A percentile compares a stretch with the other conserved stretches of the same genome.
Conservation (phyloP, 2,113 vertebrate species). For the Phoxinus phoxinus region DNA sequence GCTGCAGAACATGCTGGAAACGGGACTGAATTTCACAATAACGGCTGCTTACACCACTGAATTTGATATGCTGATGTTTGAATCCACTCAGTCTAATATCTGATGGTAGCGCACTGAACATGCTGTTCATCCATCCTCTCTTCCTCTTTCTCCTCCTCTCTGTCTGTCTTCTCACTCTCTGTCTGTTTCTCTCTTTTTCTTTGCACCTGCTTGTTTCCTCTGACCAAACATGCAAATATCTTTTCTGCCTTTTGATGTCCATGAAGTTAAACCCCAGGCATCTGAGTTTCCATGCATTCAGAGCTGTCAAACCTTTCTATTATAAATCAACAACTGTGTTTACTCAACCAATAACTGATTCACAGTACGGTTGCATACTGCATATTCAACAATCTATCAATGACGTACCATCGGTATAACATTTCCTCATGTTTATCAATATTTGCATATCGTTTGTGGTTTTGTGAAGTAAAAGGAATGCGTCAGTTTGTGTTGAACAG, state of each 20-base stretch:
- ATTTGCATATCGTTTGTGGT: constrained; percentile 36
- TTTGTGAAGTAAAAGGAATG: constrained; percentile 12
- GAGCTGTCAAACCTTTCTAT: constrained; percentile 2
- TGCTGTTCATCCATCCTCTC: neutral
- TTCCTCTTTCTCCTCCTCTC: neutral
- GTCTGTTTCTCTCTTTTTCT: neutral
- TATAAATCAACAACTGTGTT: constrained; percentile 12
- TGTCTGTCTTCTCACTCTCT: neutral
- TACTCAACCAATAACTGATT: neutral
- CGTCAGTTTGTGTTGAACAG: constrained; percentile 6
- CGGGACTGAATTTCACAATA: constrained; percentile 40
- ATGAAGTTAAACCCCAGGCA: neutral
- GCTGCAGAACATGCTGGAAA: constrained; percentile 46
- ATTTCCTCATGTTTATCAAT: constrained; percentile 25
- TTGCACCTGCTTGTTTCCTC: constrained; percentile 19
- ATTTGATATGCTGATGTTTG: constrained; percentile 64
- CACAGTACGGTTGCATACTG: neutral
- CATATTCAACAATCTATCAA: neutral
- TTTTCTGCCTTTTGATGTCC: neutral
- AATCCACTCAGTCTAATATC: constrained; percentile 37
- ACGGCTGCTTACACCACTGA: constrained; percentile 60
- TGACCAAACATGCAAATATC: constrained; percentile 33
- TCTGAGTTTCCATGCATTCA: neutral
- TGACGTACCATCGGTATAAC: neutral
- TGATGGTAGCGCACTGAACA: constrained; percentile 39